These are phyloP conservation scores for Drosophila kepulauana DNA, from an alignment of 1,140 invertebrate genomes.

Conservation along the genomic window DNA sequence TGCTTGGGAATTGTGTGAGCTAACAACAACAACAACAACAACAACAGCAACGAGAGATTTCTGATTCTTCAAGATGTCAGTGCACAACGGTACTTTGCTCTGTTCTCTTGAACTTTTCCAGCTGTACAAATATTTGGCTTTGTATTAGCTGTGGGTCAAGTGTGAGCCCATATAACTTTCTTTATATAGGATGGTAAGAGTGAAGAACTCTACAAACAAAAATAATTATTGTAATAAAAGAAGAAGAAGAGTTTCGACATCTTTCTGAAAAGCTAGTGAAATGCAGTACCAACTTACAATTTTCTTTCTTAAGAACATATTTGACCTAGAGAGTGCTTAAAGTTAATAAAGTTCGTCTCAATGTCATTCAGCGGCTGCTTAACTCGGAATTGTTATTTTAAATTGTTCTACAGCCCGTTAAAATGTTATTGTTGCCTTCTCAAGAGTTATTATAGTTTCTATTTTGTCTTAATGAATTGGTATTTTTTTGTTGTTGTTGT, in stretches of 20 bases:
- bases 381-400: slow-evolving; percentile 1
- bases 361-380: slow-evolving; percentile 15
- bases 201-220: slow-evolving; percentile 7
- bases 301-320: neutral
- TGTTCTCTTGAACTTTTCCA: slow-evolving; percentile 41
- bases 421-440: slow-evolving; percentile 25
- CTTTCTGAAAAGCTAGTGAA: neutral
- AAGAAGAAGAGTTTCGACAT: neutral
- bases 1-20: slow-evolving; percentile 28
- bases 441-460: slow-evolving; percentile 21
- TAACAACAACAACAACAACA: slow-evolving; percentile 13
- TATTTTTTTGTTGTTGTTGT: too few species aligned
- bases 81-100: slow-evolving; percentile 43
- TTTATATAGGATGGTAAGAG: neutral
- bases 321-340: slow-evolving; percentile 7
- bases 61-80: slow-evolving; percentile 40
- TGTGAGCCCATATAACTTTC: slow-evolving; percentile 41
- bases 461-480: neutral
- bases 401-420: slow-evolving; percentile 19
- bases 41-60: slow-evolving; percentile 13
- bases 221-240: slow-evolving; percentile 5
- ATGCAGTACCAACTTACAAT: neutral
- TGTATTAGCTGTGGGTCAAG: slow-evolving; percentile 56
- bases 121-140: slow-evolving; percentile 55
- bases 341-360: neutral